Base-by-base conservation (phyloP, 2,888 invertebrate genomes). In the Caenorhabditis virilis region DNA sequence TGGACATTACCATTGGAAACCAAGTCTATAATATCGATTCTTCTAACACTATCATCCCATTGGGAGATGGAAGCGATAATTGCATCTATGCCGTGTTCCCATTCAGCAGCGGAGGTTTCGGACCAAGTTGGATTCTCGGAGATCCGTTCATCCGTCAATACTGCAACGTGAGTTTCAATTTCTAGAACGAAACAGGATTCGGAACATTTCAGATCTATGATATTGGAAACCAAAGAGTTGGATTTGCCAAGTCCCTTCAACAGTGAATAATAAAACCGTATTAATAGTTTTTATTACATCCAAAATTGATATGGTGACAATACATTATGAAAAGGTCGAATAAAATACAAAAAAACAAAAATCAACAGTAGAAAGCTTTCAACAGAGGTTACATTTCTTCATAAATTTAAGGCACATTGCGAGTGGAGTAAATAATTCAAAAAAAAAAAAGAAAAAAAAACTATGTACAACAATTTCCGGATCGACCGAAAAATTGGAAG, bases 31-130 rank as follows among this genome's bases (percentile, higher is more conserved):
- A 61, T 20, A 55, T 71, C 47, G 50, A 61, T 35, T 53, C 64
- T 2, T 48, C 46, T 25, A 71, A 71, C 59, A 71, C 64, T 16
- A 53, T 65, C 13, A 53, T 65, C 25, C 58, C 56, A 47, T 36
- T 69, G 13, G 69, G 67, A 52, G 72, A 70, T 47, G 65, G 66
- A 38, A 50, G 48, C 26, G 38, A 45, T 46, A 61, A 64, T 45
- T 73, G 72, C 42, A 60, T 69, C 55, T 60, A 65, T 41, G 66
- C 69, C 35, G 41, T 70, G 51, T 73, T 73, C 72, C 72, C 72
- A 42, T 68, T 70, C 63, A 62, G 64, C 57, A 64, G 58, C 46
- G 66, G 63, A 45, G 72, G 72, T 6, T 66, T 72, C 45, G 62
- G 63, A 23, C 64, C 64, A 27, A 45, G 43, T 27, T 71, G 71